A percentile compares a stretch with the other conserved stretches of the same genome.
phyloP scores from a whole-genome alignment of 2,113 vertebrate genomes.

The Festucalex cinctus region DNA sequence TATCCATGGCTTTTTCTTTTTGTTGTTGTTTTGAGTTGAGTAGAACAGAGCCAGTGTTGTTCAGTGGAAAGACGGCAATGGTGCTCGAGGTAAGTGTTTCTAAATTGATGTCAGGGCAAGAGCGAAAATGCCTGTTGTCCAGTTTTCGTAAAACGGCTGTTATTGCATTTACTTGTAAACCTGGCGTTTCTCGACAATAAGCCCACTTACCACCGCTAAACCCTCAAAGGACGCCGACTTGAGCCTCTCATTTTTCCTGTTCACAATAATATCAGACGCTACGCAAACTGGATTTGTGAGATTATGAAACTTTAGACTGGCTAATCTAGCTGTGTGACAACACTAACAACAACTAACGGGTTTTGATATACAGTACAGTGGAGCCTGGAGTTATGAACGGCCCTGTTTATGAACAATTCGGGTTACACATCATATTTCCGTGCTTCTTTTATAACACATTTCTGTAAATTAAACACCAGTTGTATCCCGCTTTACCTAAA shows the following conservation, averaged over 20 bases:
- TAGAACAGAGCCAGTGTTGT: background rate
- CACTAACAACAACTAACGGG: slow-evolving; percentile 33
- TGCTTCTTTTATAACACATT: too few relatives aligned
- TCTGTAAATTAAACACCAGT: too few relatives aligned
- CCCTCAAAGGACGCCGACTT: background rate
- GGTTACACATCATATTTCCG: too few relatives aligned
- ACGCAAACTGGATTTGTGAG: background rate
- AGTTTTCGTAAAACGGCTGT: background rate
- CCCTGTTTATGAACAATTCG: too few relatives aligned
- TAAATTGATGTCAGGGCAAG: background rate
- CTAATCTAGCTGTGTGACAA: background rate
- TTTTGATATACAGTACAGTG: background rate
- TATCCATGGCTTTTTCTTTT: background rate
- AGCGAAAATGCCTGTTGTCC: background rate
- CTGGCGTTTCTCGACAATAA: background rate
- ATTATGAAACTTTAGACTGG: background rate
- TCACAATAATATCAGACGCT: background rate
- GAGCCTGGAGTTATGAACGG: too few relatives aligned
- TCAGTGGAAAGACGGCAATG: background rate
- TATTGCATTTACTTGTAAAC: background rate
- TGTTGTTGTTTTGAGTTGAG: background rate
- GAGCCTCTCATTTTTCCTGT: background rate
- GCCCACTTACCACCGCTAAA: background rate
- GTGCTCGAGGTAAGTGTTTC: background rate
- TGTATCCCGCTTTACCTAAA: too few relatives aligned